A percentile compares a stretch with the other conserved stretches of the same genome.
These are phyloP conservation scores for Rhynchomys soricoides DNA, from an alignment of 2,113 vertebrate genomes.

Conservation along the genomic window DNA sequence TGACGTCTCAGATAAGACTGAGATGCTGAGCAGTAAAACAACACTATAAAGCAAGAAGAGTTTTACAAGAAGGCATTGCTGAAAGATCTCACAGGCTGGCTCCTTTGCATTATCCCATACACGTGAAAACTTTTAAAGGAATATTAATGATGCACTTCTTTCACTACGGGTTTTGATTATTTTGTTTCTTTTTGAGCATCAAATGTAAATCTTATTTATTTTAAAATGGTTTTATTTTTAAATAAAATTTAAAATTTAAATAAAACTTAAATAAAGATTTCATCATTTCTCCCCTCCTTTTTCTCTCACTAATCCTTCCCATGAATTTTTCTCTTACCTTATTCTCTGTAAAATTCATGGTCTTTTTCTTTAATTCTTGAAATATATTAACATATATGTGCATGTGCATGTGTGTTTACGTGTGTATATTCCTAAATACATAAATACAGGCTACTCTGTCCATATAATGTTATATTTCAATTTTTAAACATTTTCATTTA, in stretches of 20 bases:
- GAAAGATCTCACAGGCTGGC: not conserved
- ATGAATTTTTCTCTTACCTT: not conserved
- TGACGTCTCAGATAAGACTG: not conserved
- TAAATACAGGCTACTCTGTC: not conserved
- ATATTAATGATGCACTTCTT: not conserved
- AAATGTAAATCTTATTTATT: not conserved
- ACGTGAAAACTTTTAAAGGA: not conserved
- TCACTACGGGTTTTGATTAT: not conserved
- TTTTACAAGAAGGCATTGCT: not conserved
- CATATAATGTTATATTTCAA: not conserved
- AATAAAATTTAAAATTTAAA: not conserved
- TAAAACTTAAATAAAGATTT: not conserved
- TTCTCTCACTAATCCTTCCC: not conserved
- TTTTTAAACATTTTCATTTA: not conserved
- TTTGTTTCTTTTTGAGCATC: not conserved
- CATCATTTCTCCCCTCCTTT: not conserved
- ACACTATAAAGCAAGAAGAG: not conserved
- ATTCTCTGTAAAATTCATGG: not conserved
- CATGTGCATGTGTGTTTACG: too few relatives aligned
- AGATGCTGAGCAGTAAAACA: too few relatives aligned
- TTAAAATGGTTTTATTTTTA: not conserved
- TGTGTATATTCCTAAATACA: not conserved
- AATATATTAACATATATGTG: not conserved
- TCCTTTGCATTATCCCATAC: not conserved
- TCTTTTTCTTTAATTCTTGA: not conserved